phyloP scores from a whole-genome alignment of 2,113 vertebrate genomes.

The Megaleporinus macrocephalus region DNA sequence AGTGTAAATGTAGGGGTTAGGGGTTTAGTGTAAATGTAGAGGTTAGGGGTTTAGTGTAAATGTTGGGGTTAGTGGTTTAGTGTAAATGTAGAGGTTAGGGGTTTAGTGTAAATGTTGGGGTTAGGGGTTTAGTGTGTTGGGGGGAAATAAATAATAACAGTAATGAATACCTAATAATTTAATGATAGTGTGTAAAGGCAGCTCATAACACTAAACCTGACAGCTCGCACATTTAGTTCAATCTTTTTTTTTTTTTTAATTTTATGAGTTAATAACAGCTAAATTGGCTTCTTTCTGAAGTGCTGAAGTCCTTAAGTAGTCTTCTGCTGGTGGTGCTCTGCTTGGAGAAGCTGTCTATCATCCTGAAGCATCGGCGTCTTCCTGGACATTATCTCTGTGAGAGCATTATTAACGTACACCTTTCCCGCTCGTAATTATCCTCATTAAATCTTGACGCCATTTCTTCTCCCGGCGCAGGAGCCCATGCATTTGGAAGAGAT shows the following conservation, averaged over 20 bases:
- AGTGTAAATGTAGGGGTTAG: no score
- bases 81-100: no score
- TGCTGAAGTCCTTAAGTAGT: not conserved
- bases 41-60: no score
- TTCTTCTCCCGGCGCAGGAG: constrained; percentile 21
- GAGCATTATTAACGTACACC: constrained; percentile 37
- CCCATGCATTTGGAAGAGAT: constrained; percentile 15
- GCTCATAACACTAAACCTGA: not conserved
- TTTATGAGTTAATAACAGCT: not conserved
- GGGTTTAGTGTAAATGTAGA: no score
- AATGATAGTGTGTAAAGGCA: no score
- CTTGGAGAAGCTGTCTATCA: constrained; percentile 2
- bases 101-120: no score
- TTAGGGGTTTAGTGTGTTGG: no score
- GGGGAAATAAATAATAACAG: no score
- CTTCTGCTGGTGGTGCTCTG: not conserved
- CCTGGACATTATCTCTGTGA: constrained; percentile 13
- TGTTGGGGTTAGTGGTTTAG: no score
- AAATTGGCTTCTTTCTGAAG: not conserved
- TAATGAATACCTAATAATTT: no score
- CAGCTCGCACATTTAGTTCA: not conserved
- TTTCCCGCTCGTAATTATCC: constrained; percentile 49
- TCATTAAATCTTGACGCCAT: constrained; percentile 35
- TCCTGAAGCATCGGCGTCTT: not conserved
- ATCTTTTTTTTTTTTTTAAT: not conserved